Conservation (phyloP, 2,888 invertebrate genomes). For the Poecilobothrus nobilitatus region DNA sequence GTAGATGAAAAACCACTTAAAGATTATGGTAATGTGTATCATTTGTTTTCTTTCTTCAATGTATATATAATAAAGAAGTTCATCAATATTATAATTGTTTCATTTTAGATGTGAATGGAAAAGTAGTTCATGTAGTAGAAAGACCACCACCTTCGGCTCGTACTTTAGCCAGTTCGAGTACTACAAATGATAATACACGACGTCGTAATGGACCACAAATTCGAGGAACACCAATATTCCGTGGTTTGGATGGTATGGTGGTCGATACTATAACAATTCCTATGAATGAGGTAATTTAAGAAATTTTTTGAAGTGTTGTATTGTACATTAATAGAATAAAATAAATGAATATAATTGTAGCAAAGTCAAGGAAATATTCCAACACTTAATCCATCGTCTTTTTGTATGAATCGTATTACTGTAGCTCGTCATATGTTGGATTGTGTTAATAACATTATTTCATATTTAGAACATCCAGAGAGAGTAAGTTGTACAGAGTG, state of each 20-base stretch:
- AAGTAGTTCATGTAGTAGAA: constrained; percentile 87
- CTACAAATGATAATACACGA: constrained; percentile 33
- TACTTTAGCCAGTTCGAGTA: constrained; percentile 28
- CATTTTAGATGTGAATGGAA: constrained; percentile 71
- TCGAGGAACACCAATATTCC: constrained; percentile 38
- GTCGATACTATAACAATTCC: constrained; percentile 44
- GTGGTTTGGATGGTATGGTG: constrained; percentile 42
- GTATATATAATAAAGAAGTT: no score
- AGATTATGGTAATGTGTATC: constrained; percentile 74
- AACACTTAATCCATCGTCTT: constrained; percentile 39
- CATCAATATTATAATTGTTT: neutral
- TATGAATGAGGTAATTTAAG: constrained; percentile 29
- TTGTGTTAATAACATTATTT: constrained; percentile 43
- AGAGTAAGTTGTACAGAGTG: constrained; percentile 26
- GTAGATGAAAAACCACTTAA: constrained; percentile 77
- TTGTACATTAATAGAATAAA: neutral
- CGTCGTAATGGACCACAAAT: constrained; percentile 38
- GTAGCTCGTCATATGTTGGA: constrained; percentile 44
- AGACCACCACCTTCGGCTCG: constrained; percentile 64
- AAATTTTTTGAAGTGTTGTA: constrained; percentile 7
- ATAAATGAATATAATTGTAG: constrained; percentile 18
- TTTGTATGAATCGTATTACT: constrained; percentile 44
- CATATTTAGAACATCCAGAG: constrained; percentile 42
- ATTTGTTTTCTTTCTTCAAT: constrained; percentile 23
- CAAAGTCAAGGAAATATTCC: constrained; percentile 20